A percentile compares a stretch with the other conserved stretches of the same genome.
These are phyloP conservation scores for Drosophila mojavensis DNA, from an alignment of 1,140 invertebrate species.

Conservation along the genomic window DNA sequence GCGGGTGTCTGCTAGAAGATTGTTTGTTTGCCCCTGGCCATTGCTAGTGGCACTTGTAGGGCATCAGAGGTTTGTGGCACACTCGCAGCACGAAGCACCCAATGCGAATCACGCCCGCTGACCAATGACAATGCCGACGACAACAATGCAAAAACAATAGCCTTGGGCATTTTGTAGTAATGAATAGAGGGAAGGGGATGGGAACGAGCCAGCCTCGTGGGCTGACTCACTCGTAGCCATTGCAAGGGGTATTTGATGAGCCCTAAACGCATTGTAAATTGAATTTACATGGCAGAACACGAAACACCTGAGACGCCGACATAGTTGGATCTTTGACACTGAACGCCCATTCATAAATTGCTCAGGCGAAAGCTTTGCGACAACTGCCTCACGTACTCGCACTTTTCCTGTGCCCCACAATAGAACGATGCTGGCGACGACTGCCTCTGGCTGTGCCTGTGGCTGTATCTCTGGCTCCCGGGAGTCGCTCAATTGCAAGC, in stretches of 20 bases:
- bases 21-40: conserved; percentile 62
- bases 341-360: conserved; percentile 64
- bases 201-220: conserved; percentile 21
- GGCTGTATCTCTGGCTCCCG: conserved; percentile 11
- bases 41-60: conserved; percentile 59
- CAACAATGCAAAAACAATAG: conserved; percentile 12
- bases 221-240: conserved; percentile 20
- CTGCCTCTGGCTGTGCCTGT: conserved; percentile 1
- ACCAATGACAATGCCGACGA: conserved; percentile 23
- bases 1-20: conserved; percentile 14
- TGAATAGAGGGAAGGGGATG: neutral
- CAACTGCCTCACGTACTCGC: neutral
- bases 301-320: neutral
- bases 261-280: conserved; percentile 74
- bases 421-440: conserved; percentile 12
- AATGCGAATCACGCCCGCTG: conserved; percentile 15
- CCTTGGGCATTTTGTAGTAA: conserved; percentile 20
- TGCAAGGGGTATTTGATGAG: conserved; percentile 49
- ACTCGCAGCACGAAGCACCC: no score
- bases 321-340: neutral
- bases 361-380: conserved; percentile 16
- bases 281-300: conserved; percentile 60
- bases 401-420: conserved; percentile 8
- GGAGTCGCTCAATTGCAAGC: conserved; percentile 75
- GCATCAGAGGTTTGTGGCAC: conserved; percentile 48